Conservation (phyloP, 2,113 vertebrate species). For the Echinops telfairi region DNA sequence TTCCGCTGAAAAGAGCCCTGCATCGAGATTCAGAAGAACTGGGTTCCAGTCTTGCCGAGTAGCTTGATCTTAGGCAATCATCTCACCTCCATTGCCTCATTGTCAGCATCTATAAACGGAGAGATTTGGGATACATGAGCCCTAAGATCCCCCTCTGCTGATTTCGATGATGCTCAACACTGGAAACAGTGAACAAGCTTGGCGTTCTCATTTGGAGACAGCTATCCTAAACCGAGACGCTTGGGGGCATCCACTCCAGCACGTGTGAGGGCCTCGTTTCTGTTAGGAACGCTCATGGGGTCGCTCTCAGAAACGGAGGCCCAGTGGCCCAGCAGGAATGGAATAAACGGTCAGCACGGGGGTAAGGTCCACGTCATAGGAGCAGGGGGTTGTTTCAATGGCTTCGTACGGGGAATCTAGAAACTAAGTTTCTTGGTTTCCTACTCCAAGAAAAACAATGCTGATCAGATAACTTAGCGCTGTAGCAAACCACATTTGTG, state of each 20-base stretch:
- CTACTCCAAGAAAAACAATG: neutral
- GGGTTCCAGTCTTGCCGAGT: neutral
- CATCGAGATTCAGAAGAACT: neutral
- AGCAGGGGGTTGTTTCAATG: neutral
- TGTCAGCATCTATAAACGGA: neutral
- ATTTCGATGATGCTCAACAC: neutral
- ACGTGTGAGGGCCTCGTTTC: neutral
- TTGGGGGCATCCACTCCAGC: neutral
- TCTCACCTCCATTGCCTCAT: conserved; percentile 19
- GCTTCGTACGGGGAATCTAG: neutral
- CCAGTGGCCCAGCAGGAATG: neutral
- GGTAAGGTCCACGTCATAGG: neutral
- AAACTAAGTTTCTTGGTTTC: neutral
- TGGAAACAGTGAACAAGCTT: neutral
- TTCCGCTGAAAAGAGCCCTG: neutral
- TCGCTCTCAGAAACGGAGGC: neutral
- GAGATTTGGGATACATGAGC: neutral
- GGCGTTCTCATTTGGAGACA: neutral
- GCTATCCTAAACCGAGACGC: neutral
- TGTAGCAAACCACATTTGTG: neutral
- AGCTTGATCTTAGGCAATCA: neutral
- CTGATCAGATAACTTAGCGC: neutral
- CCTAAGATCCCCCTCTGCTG: neutral
- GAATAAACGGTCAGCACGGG: neutral
- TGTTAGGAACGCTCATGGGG: neutral